A percentile compares a stretch with the other conserved stretches of the same genome.
Evolutionary conservation across 2,888 invertebrate genomes (phyloP).

Genomic region (Choreutis nemorana): DNA sequence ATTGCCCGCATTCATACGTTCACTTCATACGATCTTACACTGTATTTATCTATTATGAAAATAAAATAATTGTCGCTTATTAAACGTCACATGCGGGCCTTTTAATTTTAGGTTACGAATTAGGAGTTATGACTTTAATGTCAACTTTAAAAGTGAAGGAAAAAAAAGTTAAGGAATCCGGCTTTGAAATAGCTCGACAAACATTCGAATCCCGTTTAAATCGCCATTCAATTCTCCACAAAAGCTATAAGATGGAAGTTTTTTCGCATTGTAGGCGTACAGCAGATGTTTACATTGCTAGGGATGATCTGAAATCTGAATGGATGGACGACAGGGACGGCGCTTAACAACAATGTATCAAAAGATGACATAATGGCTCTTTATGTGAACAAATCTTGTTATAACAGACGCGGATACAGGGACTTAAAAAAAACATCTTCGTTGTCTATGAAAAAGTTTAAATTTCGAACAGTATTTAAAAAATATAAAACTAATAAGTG

Average conservation of each 20-base stretch:
- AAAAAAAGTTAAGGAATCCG: slow-evolving; percentile 12
- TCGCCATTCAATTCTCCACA: slow-evolving; percentile 9
- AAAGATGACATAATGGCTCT: slow-evolving; percentile 35
- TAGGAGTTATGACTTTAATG: too few species aligned
- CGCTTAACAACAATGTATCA: slow-evolving; percentile 34
- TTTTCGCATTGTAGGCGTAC: slow-evolving; percentile 24
- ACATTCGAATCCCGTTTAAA: slow-evolving; percentile 9
- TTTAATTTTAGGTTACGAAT: too few species aligned
- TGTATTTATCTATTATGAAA: slow-evolving; percentile 48
- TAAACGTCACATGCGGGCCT: slow-evolving; percentile 51
- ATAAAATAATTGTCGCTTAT: slow-evolving; percentile 58
- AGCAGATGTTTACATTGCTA: slow-evolving; percentile 47
- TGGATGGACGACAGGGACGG: slow-evolving; percentile 28
- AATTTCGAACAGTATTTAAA: too few species aligned
- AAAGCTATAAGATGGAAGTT: slow-evolving; percentile 19
- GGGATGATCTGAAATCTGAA: slow-evolving; percentile 17
- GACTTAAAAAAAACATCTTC: background rate
- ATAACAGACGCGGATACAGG: slow-evolving; percentile 33
- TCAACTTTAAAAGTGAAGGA: too few species aligned
- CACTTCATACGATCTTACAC: slow-evolving; percentile 16
- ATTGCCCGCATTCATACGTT: slow-evolving; percentile 45
- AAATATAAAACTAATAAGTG: too few species aligned
- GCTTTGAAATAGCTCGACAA: slow-evolving; percentile 17
- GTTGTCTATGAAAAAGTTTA: too few species aligned
- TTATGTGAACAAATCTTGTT: slow-evolving; percentile 44